phyloP scores from a whole-genome alignment of 2,797 vertebrate species.

The Rhynchotus rufescens region DNA sequence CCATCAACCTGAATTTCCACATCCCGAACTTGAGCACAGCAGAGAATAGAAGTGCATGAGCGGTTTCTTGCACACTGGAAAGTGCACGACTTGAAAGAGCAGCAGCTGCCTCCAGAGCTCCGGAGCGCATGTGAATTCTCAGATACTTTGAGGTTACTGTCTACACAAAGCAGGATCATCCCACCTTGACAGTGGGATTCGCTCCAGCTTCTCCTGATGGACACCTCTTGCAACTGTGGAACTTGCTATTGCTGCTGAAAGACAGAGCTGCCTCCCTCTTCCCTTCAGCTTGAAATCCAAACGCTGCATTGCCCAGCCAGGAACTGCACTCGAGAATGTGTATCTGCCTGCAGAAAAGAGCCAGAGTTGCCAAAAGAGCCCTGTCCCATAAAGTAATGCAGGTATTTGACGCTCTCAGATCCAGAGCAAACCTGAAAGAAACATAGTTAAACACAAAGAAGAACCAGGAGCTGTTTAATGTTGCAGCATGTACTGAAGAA shows the following conservation, averaged over 20 bases:
- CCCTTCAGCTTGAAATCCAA: fast-evolving
- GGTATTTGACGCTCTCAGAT: neutral
- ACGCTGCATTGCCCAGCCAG: neutral
- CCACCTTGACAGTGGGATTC: neutral
- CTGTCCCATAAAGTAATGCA: neutral
- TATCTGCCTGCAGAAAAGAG: neutral
- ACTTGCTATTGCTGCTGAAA: neutral
- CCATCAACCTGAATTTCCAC: neutral
- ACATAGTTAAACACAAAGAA: neutral
- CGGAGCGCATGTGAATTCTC: fast-evolving
- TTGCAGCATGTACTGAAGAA: neutral
- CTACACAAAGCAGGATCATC: fast-evolving
- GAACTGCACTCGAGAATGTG: neutral
- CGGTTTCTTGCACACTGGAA: neutral
- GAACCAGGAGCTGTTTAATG: neutral
- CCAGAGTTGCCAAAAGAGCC: neutral
- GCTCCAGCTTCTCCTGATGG: fast-evolving
- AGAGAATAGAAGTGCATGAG: neutral
- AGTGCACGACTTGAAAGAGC: fast-evolving
- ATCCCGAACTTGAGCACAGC: fast-evolving
- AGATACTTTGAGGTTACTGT: fast-evolving
- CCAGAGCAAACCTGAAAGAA: neutral
- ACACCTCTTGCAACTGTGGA: neutral
- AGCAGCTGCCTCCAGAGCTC: neutral
- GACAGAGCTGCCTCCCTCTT: fast-evolving